phyloP scores from a whole-genome alignment of 2,888 invertebrate genomes.

The Mylabris sibirica region DNA sequence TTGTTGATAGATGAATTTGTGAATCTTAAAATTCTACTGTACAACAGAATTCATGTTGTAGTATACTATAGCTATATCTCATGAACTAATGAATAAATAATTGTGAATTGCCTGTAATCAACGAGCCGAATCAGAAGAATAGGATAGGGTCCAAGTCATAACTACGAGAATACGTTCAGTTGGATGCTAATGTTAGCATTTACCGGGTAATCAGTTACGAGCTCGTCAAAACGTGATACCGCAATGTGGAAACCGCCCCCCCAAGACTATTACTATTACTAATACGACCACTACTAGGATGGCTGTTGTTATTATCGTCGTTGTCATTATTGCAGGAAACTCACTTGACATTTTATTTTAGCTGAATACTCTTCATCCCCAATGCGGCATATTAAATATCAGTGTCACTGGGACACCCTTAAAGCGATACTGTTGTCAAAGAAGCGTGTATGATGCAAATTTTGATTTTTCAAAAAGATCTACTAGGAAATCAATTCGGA shows the following conservation, averaged over 20 bases:
- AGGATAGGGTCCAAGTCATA: constrained; percentile 8
- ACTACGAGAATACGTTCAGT: not conserved
- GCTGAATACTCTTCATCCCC: not conserved
- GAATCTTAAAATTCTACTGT: not conserved
- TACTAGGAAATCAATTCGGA: not conserved
- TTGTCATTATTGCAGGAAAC: not conserved
- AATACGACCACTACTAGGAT: not conserved
- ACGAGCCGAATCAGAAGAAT: constrained; percentile 7
- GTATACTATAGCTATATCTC: too few relatives aligned
- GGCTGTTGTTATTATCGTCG: not conserved
- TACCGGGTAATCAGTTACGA: constrained; percentile 13
- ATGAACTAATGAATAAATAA: constrained; percentile 5
- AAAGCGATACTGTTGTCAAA: not conserved
- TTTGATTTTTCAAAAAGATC: too few relatives aligned
- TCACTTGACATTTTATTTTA: not conserved
- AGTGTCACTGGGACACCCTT: not conserved
- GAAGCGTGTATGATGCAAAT: too few relatives aligned
- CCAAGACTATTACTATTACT: constrained; percentile 6
- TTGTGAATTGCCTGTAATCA: constrained; percentile 9
- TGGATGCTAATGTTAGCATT: constrained; percentile 12
- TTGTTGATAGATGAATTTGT: not conserved
- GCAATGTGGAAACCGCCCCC: not conserved
- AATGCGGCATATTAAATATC: not conserved
- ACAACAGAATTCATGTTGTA: not conserved
- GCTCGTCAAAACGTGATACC: constrained; percentile 8